phyloP scores from a whole-genome alignment of 2,888 invertebrate species.

The Himalopsyche japonica region DNA sequence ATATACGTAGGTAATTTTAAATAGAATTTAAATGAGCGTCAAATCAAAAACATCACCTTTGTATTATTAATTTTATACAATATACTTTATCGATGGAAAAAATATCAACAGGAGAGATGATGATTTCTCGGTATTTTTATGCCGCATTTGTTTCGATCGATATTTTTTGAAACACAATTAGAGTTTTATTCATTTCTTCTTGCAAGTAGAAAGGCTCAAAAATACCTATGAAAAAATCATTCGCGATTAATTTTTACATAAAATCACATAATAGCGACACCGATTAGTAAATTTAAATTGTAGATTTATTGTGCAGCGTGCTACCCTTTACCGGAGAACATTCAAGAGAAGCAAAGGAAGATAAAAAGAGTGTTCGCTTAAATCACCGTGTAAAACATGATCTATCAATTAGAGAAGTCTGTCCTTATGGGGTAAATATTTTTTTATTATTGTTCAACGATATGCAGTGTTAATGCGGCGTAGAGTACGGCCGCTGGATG shows the following conservation, averaged over 20 bases:
- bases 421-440: conserved; percentile 46
- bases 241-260: too few relatives aligned
- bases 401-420: conserved; percentile 15
- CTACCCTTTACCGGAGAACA: conserved; percentile 34
- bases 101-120: background rate
- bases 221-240: too few relatives aligned
- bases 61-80: background rate
- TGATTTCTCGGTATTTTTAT: too few relatives aligned
- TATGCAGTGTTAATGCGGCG: conserved; percentile 61
- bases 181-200: too few relatives aligned
- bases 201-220: background rate
- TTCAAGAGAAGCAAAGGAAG: conserved; percentile 10
- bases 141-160: background rate
- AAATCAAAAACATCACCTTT: background rate
- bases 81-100: background rate
- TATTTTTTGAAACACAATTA: too few relatives aligned
- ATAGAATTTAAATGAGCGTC: background rate
- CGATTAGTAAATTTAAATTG: conserved; percentile 4
- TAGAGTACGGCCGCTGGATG: conserved; percentile 45
- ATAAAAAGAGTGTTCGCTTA: conserved; percentile 3
- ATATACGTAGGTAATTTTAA: conserved; percentile 28
- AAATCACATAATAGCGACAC: background rate
- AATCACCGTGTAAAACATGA: conserved; percentile 25
- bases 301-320: conserved; percentile 18
- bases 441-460: conserved; percentile 61